Base-by-base conservation (phyloP, 2,113 vertebrate genomes). In the Myotis yumanensis region DNA sequence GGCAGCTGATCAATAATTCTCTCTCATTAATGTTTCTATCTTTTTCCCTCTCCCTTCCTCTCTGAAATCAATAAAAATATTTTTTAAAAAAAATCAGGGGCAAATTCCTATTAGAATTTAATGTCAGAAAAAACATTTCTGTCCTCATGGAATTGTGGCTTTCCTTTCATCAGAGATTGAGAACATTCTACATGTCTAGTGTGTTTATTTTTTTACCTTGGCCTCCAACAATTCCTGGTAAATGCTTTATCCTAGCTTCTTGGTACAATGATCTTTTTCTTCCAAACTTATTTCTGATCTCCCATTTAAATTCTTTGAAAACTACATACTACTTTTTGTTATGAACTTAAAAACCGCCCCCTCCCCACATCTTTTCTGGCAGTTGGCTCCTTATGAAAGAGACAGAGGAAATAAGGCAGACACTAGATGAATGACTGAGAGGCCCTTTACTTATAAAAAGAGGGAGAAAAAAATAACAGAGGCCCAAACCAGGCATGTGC, bases 131-230 rank as follows among this genome's bases (percentile, higher is more conserved):
- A 57, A 48, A 51, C 11, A 57, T 7, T 40, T 75, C 57, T 62
- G 7, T 40, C 14, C 23, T 69, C 25, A 8, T 25, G 69, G 79
- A 64, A 72, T 75, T 37, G 12, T 71, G 52, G 28, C 35, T 91
- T 95, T 88, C 35, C 18, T 88, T 87, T 51, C 10, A 71, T 90
- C 25, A 64, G 64, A 57, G 2, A 11, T 15, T 17, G 46, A 83
- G 77, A 48, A 14, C 59, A 62, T 54, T 46, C 72, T 46, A 0
- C 64, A 4, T 51, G 57, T 40, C 35, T 51, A 51, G 20, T 30
- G 3, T 80, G 48, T 80, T 76, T 87, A 51, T 85, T 85, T 89
- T 87, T 92, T 90, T 46, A 71, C 64, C 22, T 79, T 82, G 59
- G 59, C 12, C 59, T 89, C 51, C 30, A 81, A 68, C 14, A 54